A percentile compares a stretch with the other conserved stretches of the same genome.
Evolutionary conservation across 1,140 invertebrate species (phyloP).

Genomic region (Cardiocondyla obscurior): DNA sequence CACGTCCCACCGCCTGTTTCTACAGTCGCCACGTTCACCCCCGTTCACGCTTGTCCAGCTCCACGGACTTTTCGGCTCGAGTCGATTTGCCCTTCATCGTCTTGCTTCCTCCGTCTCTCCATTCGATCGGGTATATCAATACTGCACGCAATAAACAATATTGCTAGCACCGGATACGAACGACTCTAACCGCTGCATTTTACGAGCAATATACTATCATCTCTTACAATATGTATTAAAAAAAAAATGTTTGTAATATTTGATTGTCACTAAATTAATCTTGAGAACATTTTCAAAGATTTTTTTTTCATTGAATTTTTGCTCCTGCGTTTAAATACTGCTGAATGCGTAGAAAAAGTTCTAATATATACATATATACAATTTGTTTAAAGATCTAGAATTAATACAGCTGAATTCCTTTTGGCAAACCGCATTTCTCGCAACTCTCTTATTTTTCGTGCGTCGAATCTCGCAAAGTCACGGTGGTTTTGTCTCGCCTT

Average conservation of each 20-base stretch:
- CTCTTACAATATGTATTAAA: no score
- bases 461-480: not conserved
- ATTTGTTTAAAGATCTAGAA: not conserved
- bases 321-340: not conserved
- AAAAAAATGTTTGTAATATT: not conserved
- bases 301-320: no score
- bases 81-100: not conserved
- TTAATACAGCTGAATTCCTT: not conserved
- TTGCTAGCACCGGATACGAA: not conserved
- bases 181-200: not conserved
- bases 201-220: not conserved
- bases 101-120: not conserved
- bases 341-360: not conserved
- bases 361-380: not conserved
- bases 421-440: not conserved
- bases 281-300: no score
- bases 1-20: slow-evolving; percentile 19
- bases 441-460: not conserved
- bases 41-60: slow-evolving; percentile 11
- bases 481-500: slow-evolving; percentile 24
- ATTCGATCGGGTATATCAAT: slow-evolving; percentile 9
- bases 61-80: slow-evolving; percentile 18
- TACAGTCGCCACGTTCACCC: not conserved
- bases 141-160: not conserved
- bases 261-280: no score